Conservation (phyloP, 2,888 invertebrate species). For the Oxystoma pomonae region DNA sequence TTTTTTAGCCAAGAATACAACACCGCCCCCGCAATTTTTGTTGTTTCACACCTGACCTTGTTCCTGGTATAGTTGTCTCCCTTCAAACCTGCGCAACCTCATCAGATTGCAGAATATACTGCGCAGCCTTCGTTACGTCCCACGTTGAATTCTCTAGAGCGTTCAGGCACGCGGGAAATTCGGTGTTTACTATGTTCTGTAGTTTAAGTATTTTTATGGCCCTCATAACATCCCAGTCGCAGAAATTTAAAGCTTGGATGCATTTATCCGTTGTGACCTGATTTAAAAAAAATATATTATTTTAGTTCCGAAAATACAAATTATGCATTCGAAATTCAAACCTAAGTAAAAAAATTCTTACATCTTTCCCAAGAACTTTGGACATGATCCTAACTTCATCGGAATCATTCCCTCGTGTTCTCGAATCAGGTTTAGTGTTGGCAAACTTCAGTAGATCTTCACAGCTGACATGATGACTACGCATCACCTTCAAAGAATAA, state of each 20-base stretch:
- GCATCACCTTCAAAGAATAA: constrained; percentile 30
- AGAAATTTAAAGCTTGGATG: constrained; percentile 72
- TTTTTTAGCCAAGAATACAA: too few species aligned
- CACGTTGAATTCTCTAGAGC: constrained; percentile 61
- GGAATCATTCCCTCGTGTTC: constrained; percentile 79
- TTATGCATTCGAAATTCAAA: not conserved
- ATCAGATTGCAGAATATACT: constrained; percentile 53
- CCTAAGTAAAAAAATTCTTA: constrained; percentile 45
- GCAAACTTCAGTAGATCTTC: constrained; percentile 89
- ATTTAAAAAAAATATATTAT: too few species aligned
- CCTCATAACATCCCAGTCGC: constrained; percentile 84
- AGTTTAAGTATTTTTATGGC: constrained; percentile 80
- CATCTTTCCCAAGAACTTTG: constrained; percentile 76
- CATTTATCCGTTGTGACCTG: constrained; percentile 73
- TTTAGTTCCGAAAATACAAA: too few species aligned
- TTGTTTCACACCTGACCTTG: too few species aligned
- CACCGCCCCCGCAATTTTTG: too few species aligned
- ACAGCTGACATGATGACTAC: constrained; percentile 81
- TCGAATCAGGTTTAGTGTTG: constrained; percentile 75
- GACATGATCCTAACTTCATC: constrained; percentile 91
- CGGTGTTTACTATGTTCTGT: constrained; percentile 48
- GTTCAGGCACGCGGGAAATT: constrained; percentile 46
- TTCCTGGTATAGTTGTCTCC: too few species aligned
- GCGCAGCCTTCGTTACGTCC: constrained; percentile 65
- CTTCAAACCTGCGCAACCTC: constrained; percentile 42